phyloP scores from a whole-genome alignment of 2,797 vertebrate species.

The Enteromius paludinosus region DNA sequence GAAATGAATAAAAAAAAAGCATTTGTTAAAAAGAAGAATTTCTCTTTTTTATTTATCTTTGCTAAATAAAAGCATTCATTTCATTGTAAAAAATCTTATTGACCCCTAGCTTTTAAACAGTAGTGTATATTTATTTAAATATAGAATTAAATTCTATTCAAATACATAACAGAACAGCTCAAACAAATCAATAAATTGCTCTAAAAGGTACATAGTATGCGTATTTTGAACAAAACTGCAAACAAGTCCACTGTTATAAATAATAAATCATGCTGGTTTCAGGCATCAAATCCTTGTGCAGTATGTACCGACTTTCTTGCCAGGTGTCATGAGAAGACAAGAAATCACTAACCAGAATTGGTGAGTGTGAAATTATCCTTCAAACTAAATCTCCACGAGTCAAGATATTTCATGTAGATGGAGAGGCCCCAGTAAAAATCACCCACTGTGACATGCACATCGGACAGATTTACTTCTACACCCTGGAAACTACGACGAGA shows the following conservation, averaged over 20 bases:
- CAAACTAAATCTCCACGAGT: constrained; percentile 47
- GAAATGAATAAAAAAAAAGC: neutral
- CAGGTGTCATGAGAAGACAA: constrained; percentile 34
- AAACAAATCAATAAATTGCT: neutral
- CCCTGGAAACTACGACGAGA: constrained; percentile 39
- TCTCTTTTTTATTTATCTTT: neutral
- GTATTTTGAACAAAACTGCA: constrained; percentile 9
- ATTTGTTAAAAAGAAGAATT: neutral
- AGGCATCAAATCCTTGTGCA: constrained; percentile 10
- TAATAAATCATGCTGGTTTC: neutral
- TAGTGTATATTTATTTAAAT: neutral
- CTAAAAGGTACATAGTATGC: neutral
- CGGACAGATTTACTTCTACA: constrained; percentile 39
- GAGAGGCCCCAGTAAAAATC: constrained; percentile 37
- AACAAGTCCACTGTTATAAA: neutral
- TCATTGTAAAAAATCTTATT: neutral
- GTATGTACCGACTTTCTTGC: constrained; percentile 7
- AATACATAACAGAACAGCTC: neutral
- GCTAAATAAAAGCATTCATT: neutral
- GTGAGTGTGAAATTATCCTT: constrained; percentile 55
- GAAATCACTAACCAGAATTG: constrained; percentile 55
- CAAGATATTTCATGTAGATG: constrained; percentile 48
- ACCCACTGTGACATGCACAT: constrained; percentile 47
- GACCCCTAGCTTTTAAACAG: neutral
- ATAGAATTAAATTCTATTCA: neutral